phyloP scores from a whole-genome alignment of 2,113 vertebrate species.

The Platysternon megacephalum region DNA sequence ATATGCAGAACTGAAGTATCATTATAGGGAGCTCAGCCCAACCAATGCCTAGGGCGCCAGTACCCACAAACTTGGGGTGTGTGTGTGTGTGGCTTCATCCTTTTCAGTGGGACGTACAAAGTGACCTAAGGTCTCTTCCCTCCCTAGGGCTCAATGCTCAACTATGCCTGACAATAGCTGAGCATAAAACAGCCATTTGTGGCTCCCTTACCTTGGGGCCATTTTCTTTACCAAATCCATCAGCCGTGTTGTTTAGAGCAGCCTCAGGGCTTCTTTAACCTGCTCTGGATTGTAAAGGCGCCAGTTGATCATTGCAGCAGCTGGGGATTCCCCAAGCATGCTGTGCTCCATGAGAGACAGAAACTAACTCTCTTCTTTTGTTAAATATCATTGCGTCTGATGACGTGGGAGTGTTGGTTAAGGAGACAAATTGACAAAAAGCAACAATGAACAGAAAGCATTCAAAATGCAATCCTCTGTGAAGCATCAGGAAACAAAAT shows the following conservation, averaged over 20 bases:
- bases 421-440: background rate
- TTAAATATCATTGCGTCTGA: background rate
- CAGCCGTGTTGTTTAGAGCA: background rate
- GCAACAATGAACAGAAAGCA: background rate
- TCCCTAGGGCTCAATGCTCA: background rate
- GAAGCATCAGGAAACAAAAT: background rate
- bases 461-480: background rate
- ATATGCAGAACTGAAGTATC: background rate
- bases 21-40: background rate
- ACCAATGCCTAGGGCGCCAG: background rate
- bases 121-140: background rate
- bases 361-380: background rate
- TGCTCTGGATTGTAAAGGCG: background rate
- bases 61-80: background rate
- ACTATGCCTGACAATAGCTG: background rate
- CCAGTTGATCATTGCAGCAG: background rate
- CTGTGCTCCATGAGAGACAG: background rate
- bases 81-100: background rate
- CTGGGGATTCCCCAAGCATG: rapidly evolving
- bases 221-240: background rate
- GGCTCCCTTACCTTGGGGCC: background rate
- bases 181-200: background rate
- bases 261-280: background rate
- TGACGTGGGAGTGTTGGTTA: background rate
- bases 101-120: background rate